Evolutionary conservation across 1,140 invertebrate genomes (phyloP), one percentile per base, ranked within the genome.

Genomic region (Zaprionus taronus): DNA sequence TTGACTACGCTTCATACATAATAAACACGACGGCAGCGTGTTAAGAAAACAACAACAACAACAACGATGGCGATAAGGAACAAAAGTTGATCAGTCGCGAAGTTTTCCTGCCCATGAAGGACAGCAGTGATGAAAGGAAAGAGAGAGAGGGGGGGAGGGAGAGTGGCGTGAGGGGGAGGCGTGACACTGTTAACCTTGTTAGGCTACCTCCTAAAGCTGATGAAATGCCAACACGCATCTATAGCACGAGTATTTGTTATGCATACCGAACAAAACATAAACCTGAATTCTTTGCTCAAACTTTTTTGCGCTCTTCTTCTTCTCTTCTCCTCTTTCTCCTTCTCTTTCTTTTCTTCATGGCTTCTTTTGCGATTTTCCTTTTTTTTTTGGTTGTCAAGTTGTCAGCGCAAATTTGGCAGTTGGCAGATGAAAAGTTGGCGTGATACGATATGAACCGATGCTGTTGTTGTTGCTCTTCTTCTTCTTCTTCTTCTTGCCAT

Each of bases 1-100:
- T 84, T 90, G 84, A 89, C 84, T 80, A 87, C 86, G 85, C 72
- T 82, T 85, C 86, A 91, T 90, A 90, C 85, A 90, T 90, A 90
- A 90, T 90, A 90, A 90, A 85, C 85, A 82, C 77, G 44, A 36
- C 49, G 57, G 80, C 81, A 68, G 77, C 84, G 84, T 87, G 86
- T 90, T 90, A 90, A 90, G 85, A 91, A 82, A 82, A 69, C 66
- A 71, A 68, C 66, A 73, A 62, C 58, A 77, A 47, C 20, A 20
- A 20, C 31, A 63, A 64, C 36, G 74, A 12, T 24, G 20, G 17
- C 47, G 20, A 24, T 51, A 51, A 22, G 47, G 20, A 36, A 57
- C 41, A 65, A 58, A 79, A 71, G 66, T 75, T 79, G 72, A 76
- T 79, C 66, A 71, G 77, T 64, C 60, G 73, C 68, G 15, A 70